Conservation (phyloP, 1,140 invertebrate genomes). For the Trichonephila clavata region DNA sequence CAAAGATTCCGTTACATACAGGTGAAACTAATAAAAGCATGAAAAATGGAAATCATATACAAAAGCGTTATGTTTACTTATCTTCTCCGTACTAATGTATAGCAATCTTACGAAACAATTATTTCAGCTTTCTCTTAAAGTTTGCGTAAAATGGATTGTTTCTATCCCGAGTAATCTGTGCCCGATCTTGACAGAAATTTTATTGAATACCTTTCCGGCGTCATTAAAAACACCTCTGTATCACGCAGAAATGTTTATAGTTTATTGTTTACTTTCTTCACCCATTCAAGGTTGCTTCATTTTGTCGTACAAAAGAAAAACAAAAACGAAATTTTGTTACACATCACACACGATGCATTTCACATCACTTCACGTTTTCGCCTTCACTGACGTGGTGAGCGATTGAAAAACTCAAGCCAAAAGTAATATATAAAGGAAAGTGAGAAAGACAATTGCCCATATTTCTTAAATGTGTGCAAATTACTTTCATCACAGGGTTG, state of each 20-base stretch:
- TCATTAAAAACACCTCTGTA: neutral
- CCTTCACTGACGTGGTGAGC: neutral
- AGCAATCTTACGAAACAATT: neutral
- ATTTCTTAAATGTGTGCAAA: constrained; percentile 35
- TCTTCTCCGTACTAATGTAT: too few species aligned
- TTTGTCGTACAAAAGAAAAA: neutral
- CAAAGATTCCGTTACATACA: too few species aligned
- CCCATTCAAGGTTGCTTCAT: constrained; percentile 1
- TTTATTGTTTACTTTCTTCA: neutral
- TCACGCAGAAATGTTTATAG: neutral
- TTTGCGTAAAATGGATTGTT: neutral
- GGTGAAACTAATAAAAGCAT: too few species aligned
- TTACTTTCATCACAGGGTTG: neutral
- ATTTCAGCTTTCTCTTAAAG: neutral
- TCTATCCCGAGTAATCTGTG: neutral
- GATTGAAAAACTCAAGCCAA: neutral
- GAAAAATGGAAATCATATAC: too few species aligned
- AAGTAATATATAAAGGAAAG: neutral
- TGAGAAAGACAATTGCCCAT: neutral
- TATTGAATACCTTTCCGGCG: neutral
- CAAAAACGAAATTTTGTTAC: constrained; percentile 10
- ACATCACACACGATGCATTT: neutral
- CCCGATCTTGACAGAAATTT: neutral
- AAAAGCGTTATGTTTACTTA: too few species aligned
- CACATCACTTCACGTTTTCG: neutral